Conservation (phyloP, 2,888 invertebrate species). For the Cactoblastis cactorum region DNA sequence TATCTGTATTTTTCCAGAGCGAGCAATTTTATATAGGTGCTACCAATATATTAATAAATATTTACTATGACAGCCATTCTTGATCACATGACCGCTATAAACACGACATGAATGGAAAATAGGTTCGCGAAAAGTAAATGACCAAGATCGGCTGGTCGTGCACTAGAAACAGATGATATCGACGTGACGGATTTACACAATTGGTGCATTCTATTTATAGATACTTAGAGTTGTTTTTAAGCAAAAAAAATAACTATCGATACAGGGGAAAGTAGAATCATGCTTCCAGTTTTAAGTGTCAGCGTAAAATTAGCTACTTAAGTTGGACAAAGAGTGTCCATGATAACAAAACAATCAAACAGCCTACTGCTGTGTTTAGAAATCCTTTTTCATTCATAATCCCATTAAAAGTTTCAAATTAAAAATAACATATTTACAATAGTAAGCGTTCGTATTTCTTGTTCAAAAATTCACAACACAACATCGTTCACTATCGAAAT, state of each 20-base stretch:
- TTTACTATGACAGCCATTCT: conserved; percentile 44
- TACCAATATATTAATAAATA: neutral
- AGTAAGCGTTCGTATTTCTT: neutral
- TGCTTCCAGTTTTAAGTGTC: too few relatives aligned
- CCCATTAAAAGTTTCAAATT: too few relatives aligned
- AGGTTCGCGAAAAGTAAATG: conserved; percentile 34
- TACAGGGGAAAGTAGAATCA: too few relatives aligned
- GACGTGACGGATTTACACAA: conserved; percentile 36
- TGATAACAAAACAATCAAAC: too few relatives aligned
- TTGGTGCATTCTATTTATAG: conserved; percentile 24
- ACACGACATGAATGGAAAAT: conserved; percentile 59
- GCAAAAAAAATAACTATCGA: neutral
- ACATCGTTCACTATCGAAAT: neutral
- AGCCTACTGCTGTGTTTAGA: neutral
- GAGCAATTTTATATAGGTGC: too few relatives aligned
- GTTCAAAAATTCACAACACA: neutral
- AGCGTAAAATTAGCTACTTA: neutral
- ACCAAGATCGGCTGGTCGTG: conserved; percentile 67
- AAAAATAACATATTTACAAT: too few relatives aligned
- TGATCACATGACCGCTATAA: conserved; percentile 53
- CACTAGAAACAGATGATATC: conserved; percentile 67
- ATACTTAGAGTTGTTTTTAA: conserved; percentile 16
- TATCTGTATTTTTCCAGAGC: too few relatives aligned
- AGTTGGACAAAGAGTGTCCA: neutral
- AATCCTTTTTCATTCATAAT: too few relatives aligned